Percentiles rank a stretch among this genome's conserved stretches.
Evolutionary conservation across 1,140 invertebrate genomes (phyloP).

Genomic region (Hyposmocoma kahamanoa): DNA sequence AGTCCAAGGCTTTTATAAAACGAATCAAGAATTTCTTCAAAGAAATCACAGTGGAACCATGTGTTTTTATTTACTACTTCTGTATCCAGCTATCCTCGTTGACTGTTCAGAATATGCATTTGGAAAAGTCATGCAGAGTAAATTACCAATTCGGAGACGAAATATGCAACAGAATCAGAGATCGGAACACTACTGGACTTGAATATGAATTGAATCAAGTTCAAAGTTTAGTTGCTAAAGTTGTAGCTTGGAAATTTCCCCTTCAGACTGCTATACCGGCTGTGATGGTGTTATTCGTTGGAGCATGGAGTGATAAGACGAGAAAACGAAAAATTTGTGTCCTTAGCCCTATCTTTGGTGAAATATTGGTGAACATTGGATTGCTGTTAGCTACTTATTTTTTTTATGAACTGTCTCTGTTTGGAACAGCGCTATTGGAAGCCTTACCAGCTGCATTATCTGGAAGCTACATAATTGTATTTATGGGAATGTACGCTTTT

Average conservation of each 20-base stretch:
- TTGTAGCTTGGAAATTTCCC: conserved; percentile 72
- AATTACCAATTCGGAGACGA: conserved; percentile 74
- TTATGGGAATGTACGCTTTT: conserved; percentile 78
- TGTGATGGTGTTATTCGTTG: conserved; percentile 77
- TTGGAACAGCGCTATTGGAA: conserved; percentile 73
- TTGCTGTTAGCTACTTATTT: conserved; percentile 59
- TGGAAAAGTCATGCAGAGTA: conserved; percentile 76
- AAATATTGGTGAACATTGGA: conserved; percentile 68
- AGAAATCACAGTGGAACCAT: conserved; percentile 62
- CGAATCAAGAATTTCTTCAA: conserved; percentile 36
- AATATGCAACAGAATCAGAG: conserved; percentile 75
- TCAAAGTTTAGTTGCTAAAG: conserved; percentile 75
- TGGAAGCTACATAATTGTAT: conserved; percentile 75
- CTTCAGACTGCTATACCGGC: conserved; percentile 74
- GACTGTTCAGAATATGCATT: conserved; percentile 64
- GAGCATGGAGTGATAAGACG: conserved; percentile 78
- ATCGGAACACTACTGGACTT: conserved; percentile 61
- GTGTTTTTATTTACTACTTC: conserved; percentile 59
- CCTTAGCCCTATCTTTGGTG: conserved; percentile 76
- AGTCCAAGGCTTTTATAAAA: conserved; percentile 43
- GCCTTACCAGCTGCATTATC: conserved; percentile 74
- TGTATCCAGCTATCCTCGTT: conserved; percentile 55
- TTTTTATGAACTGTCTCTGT: conserved; percentile 71
- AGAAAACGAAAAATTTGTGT: conserved; percentile 79
- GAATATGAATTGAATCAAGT: conserved; percentile 67